phyloP scores from a whole-genome alignment of 2,888 invertebrate species.

The Lasioglossum leucozonium region DNA sequence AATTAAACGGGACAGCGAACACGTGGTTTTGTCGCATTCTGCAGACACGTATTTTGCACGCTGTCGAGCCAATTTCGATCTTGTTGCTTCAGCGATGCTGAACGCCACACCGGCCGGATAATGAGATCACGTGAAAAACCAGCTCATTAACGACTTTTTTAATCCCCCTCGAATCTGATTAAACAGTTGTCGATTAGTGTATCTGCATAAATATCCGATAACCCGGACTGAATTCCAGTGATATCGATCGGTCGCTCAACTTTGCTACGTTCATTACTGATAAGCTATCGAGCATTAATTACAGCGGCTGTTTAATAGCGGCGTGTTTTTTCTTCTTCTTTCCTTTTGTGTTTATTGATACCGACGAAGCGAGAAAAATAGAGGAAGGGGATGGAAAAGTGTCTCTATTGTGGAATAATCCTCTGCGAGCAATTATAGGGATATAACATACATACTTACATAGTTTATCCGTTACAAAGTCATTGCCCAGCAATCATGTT shows the following conservation, averaged over 20 bases:
- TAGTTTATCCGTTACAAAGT: conserved; percentile 45
- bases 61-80: not conserved
- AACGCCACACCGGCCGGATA: not conserved
- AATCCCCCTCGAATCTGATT: not conserved
- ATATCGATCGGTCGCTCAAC: conserved; percentile 14
- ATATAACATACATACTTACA: conserved; percentile 18
- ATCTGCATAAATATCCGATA: not conserved
- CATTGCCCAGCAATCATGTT: conserved; percentile 26
- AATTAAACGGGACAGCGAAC: not conserved
- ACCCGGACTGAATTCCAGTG: not conserved
- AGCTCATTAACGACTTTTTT: conserved; percentile 14
- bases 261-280: conserved; percentile 16
- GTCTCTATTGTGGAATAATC: conserved; percentile 17
- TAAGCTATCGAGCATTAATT: conserved; percentile 20
- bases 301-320: conserved; percentile 14
- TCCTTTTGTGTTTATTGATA: not conserved
- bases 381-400: conserved; percentile 6
- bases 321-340: not conserved
- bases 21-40: not conserved
- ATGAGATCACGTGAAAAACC: not conserved
- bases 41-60: not conserved
- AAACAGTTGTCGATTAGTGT: conserved; percentile 6
- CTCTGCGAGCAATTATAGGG: conserved; percentile 38
- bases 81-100: not conserved
- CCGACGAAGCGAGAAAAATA: conserved; percentile 8